phyloP scores from a whole-genome alignment of 2,797 vertebrate species.

The Pempheris klunzingeri region DNA sequence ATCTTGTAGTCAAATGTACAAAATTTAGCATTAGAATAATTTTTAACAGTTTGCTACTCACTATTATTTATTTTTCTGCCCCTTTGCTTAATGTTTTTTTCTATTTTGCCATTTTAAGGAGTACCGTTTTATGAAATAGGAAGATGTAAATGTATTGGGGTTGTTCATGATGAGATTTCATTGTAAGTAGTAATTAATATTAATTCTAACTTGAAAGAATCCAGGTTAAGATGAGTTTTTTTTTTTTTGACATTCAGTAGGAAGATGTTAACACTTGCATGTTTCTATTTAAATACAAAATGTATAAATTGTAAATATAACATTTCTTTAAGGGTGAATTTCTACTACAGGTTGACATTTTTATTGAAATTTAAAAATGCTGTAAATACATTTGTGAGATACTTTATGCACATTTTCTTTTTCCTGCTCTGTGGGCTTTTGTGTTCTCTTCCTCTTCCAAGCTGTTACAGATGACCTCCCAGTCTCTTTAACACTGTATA shows the following conservation, averaged over 20 bases:
- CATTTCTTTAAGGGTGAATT: slow-evolving; percentile 88
- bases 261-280: slow-evolving; percentile 87
- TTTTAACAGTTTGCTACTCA: slow-evolving; percentile 79
- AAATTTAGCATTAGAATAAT: slow-evolving; percentile 72
- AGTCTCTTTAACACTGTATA: slow-evolving; percentile 79
- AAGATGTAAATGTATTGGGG: slow-evolving; percentile 78
- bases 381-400: slow-evolving; percentile 87
- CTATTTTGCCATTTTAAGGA: slow-evolving; percentile 68
- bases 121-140: slow-evolving; percentile 73
- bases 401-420: slow-evolving; percentile 85
- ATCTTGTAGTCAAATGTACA: slow-evolving; percentile 75
- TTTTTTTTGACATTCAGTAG: slow-evolving; percentile 73
- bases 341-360: slow-evolving; percentile 88
- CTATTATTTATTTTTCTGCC: slow-evolving; percentile 81
- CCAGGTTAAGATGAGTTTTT: slow-evolving; percentile 83
- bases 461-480: slow-evolving; percentile 70
- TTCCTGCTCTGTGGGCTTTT: slow-evolving; percentile 62
- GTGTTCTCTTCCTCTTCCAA: slow-evolving; percentile 66
- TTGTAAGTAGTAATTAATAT: slow-evolving; percentile 84
- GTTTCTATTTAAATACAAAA: slow-evolving; percentile 90
- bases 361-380: slow-evolving; percentile 87
- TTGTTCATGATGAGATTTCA: slow-evolving; percentile 81
- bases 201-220: slow-evolving; percentile 85
- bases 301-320: slow-evolving; percentile 90
- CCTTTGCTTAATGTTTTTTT: slow-evolving; percentile 67